Base-by-base conservation (phyloP, 1,140 invertebrate genomes). In the Orussus abietinus region DNA sequence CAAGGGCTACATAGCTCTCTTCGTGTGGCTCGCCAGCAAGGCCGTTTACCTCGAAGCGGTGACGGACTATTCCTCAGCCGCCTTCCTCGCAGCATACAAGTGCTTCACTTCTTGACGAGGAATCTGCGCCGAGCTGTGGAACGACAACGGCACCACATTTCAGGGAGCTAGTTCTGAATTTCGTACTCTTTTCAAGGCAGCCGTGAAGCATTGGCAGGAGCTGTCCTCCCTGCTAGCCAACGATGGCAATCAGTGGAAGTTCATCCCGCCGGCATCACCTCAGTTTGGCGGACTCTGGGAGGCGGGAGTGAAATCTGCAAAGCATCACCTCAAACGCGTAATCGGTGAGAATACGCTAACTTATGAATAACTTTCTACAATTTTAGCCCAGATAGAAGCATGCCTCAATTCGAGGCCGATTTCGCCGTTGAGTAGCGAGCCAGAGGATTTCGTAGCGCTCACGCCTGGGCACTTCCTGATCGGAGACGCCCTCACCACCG, bases 401-500 rank as follows among this genome's bases (percentile, higher is more conserved):
- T 22, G 36, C 9, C 19, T 47, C 2, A 47, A 43, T 21, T 50
- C 48, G 17, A 21, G 44, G 2, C 45, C 44, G 11, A 12, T 50
- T 10, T 12, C 26, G 3, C 47, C 51, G 4, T 2, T 43, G 11
- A 33, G 21, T 22, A 26, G 38, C 14, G 37, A 45, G 10, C 20
- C 34, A n/a, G 13, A 18, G 9, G 49, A 51, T 18, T 36, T 33
- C 13, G 28, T 20, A 6, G 37, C 36, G 3, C 26, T 59, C 1
- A 55, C 59, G 5, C 57, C 61, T 2, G 56, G 38, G 18, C 58
- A 66, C 42, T 60, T 64, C 32, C 30, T 64, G 1, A 47, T 58
- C 19, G 57, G 59, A n/a, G n/a, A n/a, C n/a, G n/a, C n/a, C n/a
- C n/a, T n/a, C n/a, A n/a, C n/a, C n/a, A n/a, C n/a, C n/a, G n/a